Evolutionary conservation across 92 coral and sea anemone species (phyloP).

Genomic region (Porites divaricata): DNA sequence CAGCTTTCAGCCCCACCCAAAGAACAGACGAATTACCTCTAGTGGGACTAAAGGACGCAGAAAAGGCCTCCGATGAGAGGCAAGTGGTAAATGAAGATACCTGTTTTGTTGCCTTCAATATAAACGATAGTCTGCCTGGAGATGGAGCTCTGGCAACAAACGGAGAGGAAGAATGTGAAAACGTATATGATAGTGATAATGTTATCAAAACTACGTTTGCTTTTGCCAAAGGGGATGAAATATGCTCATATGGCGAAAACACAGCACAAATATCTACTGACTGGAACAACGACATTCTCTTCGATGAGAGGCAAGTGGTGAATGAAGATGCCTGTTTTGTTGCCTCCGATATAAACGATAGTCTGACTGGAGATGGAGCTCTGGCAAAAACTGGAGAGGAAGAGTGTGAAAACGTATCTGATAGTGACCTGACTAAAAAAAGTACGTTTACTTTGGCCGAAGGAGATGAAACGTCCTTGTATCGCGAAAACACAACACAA

Average conservation of each 20-base stretch:
- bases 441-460: neutral
- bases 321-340: constrained; percentile 20
- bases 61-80: neutral
- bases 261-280: neutral
- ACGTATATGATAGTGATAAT: neutral
- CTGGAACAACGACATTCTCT: neutral
- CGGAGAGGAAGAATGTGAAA: neutral
- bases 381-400: neutral
- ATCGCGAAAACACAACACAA: neutral
- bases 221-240: neutral
- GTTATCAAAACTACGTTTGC: too few relatives aligned
- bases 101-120: constrained; percentile 20
- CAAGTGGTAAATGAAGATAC: neutral
- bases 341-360: neutral
- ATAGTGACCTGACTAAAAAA: neutral
- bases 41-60: neutral
- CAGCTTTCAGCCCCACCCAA: neutral
- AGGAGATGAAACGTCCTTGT: neutral
- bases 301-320: neutral
- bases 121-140: neutral
- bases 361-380: constrained; percentile 6
- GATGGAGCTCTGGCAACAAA: neutral
- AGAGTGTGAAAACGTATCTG: neutral
- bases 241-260: neutral
- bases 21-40: neutral